Conservation (phyloP, 2,797 vertebrate genomes). For the Anguilla anguilla region DNA sequence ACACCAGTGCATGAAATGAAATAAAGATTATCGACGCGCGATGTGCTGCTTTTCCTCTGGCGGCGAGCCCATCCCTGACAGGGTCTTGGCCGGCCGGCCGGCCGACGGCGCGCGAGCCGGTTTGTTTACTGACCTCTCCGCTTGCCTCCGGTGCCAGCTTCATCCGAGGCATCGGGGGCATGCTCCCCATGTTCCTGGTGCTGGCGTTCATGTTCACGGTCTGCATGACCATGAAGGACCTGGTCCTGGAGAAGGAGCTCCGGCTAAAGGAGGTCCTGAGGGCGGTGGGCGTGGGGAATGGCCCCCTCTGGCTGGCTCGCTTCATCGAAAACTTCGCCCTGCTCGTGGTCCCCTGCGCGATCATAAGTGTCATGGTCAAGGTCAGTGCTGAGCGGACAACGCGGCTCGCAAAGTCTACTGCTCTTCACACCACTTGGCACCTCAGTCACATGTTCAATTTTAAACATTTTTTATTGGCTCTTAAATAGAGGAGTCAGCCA, state of each 20-base stretch:
- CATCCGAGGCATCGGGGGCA: conserved; percentile 58
- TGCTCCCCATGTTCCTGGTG: conserved; percentile 77
- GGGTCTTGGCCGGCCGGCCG: background rate
- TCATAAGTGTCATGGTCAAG: conserved; percentile 72
- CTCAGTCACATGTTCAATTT: conserved; percentile 41
- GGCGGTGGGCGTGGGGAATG: conserved; percentile 57
- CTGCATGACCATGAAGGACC: conserved; percentile 68
- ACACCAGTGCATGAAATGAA: background rate
- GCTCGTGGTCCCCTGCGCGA: conserved; percentile 61
- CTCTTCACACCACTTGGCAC: conserved; percentile 58
- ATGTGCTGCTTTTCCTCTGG: conserved; percentile 19
- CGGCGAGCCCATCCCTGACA: background rate
- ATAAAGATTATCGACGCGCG: conserved; percentile 26
- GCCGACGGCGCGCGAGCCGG: background rate
- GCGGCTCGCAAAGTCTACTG: background rate
- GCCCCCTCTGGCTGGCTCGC: conserved; percentile 55
- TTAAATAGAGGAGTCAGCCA: background rate
- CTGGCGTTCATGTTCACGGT: conserved; percentile 68
- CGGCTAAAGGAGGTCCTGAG: conserved; percentile 70
- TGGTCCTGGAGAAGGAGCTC: conserved; percentile 70
- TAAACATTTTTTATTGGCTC: background rate
- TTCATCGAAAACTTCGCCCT: conserved; percentile 65
- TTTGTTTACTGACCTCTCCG: conserved; percentile 43
- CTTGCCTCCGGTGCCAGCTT: conserved; percentile 66
- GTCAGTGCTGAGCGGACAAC: conserved; percentile 60